A percentile compares a stretch with the other conserved stretches of the same genome.
These are phyloP conservation scores for Tokudaia muenninki DNA, from an alignment of 2,797 vertebrate genomes.

Conservation along the genomic window DNA sequence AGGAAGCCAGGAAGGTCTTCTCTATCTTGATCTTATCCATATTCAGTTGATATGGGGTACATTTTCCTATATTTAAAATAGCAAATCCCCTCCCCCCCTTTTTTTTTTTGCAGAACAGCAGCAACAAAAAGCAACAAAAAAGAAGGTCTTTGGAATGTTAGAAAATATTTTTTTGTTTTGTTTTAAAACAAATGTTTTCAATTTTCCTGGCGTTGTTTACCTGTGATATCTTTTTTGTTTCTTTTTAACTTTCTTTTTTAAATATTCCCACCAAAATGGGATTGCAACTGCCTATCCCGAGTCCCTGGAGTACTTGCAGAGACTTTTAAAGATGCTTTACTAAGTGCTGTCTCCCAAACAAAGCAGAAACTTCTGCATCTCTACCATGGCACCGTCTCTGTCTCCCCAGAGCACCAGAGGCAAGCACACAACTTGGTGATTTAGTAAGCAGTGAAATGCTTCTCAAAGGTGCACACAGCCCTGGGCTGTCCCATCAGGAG, in stretches of 20 bases:
- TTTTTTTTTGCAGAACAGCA: background rate
- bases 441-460: background rate
- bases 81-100: background rate
- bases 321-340: background rate
- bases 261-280: conserved; percentile 21
- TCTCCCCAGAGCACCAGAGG: background rate
- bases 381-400: background rate
- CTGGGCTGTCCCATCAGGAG: background rate
- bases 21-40: background rate
- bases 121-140: background rate
- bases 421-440: background rate
- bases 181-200: background rate
- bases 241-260: background rate
- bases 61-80: background rate
- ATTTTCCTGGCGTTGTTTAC: background rate
- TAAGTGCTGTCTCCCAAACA: background rate
- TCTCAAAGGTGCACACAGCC: background rate
- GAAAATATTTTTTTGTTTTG: conserved; percentile 15
- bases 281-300: background rate
- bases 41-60: background rate
- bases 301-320: background rate
- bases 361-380: background rate
- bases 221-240: background rate
- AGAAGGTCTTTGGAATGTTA: background rate
- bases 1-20: background rate